A percentile compares a stretch with the other conserved stretches of the same genome.
Evolutionary conservation across 2,888 invertebrate species (phyloP).

Genomic region (Zygaena filipendulae): DNA sequence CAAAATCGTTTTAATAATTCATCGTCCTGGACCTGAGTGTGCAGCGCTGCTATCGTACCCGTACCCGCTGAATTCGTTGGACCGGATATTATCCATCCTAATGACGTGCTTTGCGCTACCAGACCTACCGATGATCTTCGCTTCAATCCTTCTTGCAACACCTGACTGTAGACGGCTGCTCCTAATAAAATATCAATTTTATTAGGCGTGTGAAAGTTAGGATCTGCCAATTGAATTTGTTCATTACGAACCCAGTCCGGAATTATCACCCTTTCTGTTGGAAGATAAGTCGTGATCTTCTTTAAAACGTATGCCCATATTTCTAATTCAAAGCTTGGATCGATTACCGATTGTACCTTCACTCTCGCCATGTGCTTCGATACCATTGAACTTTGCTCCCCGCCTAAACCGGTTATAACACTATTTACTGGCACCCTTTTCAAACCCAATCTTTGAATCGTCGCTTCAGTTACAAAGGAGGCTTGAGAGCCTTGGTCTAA

Average conservation of each 20-base stretch:
- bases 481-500: slow-evolving; percentile 13
- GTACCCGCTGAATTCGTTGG: neutral
- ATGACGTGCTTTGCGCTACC: slow-evolving; percentile 7
- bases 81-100: slow-evolving; percentile 12
- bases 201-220: slow-evolving; percentile 4
- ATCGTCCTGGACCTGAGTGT: neutral
- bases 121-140: slow-evolving; percentile 1
- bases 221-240: slow-evolving; percentile 10
- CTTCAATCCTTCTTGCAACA: slow-evolving; percentile 7
- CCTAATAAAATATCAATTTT: slow-evolving; percentile 12
- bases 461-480: slow-evolving; percentile 14
- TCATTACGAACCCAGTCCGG: slow-evolving; percentile 4
- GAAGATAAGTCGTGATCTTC: slow-evolving; percentile 7
- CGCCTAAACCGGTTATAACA: slow-evolving; percentile 11
- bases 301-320: slow-evolving; percentile 8
- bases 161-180: slow-evolving; percentile 8
- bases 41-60: neutral
- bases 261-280: neutral
- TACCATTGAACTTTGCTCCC: slow-evolving; percentile 7
- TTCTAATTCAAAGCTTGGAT: slow-evolving; percentile 5
- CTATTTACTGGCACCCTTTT: slow-evolving; percentile 7
- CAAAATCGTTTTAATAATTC: neutral
- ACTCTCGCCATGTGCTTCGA: slow-evolving; percentile 11
- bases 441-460: slow-evolving; percentile 8
- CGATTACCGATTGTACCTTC: slow-evolving; percentile 11